Conservation (phyloP, 2,113 vertebrate species). For the Mormyrus iriodes region DNA sequence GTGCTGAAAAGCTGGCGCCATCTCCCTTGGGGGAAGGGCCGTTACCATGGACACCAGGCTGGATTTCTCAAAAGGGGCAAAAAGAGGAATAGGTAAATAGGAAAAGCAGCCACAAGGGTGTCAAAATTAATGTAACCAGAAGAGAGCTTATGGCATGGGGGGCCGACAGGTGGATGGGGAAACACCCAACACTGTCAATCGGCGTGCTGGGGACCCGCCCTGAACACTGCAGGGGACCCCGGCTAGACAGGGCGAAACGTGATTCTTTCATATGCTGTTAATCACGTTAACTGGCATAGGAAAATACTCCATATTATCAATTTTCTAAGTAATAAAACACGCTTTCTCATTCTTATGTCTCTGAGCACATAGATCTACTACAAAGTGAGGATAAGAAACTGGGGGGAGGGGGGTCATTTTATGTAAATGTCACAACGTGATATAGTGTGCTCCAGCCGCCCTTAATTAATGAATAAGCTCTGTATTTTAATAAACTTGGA, state of each 20-base stretch:
- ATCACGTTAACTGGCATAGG: neutral
- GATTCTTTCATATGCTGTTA: neutral
- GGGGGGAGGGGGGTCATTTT: neutral
- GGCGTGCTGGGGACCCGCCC: neutral
- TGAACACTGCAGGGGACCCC: neutral
- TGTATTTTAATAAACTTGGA: neutral
- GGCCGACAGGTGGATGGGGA: neutral
- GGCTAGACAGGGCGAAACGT: neutral
- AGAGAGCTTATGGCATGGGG: neutral
- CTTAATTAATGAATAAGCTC: neutral
- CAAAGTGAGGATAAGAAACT: neutral
- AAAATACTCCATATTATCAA: neutral
- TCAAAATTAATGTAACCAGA: neutral
- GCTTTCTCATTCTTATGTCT: neutral
- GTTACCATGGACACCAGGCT: conserved; percentile 18
- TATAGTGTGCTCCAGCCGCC: neutral
- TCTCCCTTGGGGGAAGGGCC: neutral
- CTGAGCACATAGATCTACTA: neutral
- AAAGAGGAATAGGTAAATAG: conserved; percentile 9
- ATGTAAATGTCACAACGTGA: neutral
- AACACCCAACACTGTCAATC: neutral
- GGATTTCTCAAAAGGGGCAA: conserved; percentile 3
- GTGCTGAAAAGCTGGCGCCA: neutral
- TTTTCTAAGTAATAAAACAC: neutral
- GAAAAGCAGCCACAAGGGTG: neutral